Conservation (phyloP, 2,113 vertebrate species). For the Antechinus stuartii region DNA sequence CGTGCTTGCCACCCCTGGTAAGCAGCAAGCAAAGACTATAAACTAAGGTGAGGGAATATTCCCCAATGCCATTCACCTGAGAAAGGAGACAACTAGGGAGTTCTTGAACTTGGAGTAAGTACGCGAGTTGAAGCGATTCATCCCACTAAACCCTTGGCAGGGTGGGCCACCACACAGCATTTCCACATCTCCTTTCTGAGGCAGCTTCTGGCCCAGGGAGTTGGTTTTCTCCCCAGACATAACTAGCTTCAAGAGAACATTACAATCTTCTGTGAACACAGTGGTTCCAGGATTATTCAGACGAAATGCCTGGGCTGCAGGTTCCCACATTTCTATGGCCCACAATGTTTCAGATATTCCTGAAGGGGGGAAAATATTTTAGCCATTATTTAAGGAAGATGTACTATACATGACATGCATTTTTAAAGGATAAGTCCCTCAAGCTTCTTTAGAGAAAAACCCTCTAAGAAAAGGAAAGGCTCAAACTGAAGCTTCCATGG, state of each 20-base stretch:
- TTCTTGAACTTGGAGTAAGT: slow-evolving; percentile 99
- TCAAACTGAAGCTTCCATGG: no score
- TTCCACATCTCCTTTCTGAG: slow-evolving; percentile 96
- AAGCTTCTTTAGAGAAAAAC: background rate
- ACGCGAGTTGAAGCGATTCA: slow-evolving; percentile 99
- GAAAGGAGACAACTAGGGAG: slow-evolving; percentile 96
- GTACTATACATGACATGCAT: background rate
- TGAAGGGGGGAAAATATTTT: slow-evolving; percentile 38
- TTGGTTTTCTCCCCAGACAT: slow-evolving; percentile 95
- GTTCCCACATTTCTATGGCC: slow-evolving; percentile 99
- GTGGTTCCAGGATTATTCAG: slow-evolving; percentile 94
- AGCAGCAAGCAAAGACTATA: background rate
- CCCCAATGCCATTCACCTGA: slow-evolving; percentile 86
- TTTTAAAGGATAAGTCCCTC: no score
- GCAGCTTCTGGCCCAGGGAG: slow-evolving; percentile 92
- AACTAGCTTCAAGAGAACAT: slow-evolving; percentile 94
- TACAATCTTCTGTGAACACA: slow-evolving; percentile 98
- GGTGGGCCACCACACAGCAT: slow-evolving; percentile 96
- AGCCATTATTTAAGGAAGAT: background rate
- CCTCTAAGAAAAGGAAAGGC: background rate
- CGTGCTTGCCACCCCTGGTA: rapidly evolving
- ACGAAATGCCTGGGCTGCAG: slow-evolving; percentile 95
- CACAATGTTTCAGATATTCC: slow-evolving; percentile 91
- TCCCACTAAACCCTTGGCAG: slow-evolving; percentile 98
- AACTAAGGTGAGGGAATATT: background rate